These are phyloP conservation scores for Drosophila merina DNA, from an alignment of 2,888 invertebrate genomes.

Conservation along the genomic window DNA sequence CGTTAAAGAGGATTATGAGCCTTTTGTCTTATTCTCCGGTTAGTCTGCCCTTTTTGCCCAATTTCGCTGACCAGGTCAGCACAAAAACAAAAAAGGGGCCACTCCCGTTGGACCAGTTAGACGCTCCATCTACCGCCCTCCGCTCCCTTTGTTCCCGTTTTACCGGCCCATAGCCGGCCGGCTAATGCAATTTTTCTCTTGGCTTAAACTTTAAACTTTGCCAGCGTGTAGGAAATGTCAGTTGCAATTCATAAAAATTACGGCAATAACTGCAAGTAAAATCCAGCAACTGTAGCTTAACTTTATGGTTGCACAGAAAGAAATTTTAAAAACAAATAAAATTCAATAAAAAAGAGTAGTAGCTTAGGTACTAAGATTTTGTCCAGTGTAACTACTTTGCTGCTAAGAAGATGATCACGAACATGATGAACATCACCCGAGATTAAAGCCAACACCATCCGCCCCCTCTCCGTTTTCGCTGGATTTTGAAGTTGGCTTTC, in stretches of 20 bases:
- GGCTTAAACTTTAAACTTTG: conserved; percentile 77
- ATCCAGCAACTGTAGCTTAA: conserved; percentile 26
- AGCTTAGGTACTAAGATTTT: neutral
- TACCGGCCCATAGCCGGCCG: conserved; percentile 57
- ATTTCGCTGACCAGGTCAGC: conserved; percentile 46
- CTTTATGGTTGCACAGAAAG: neutral
- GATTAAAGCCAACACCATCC: conserved; percentile 60
- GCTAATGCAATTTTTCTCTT: conserved; percentile 57
- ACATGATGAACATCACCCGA: conserved; percentile 77
- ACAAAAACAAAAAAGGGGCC: conserved; percentile 18
- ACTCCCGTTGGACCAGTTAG: conserved; percentile 66
- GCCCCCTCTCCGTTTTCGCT: conserved; percentile 27
- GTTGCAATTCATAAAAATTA: conserved; percentile 81
- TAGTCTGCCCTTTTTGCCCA: conserved; percentile 37
- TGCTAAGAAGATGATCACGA: conserved; percentile 60
- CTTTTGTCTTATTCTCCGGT: conserved; percentile 7
- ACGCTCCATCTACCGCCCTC: neutral
- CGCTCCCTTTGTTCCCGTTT: conserved; percentile 23
- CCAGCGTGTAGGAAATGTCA: conserved; percentile 81
- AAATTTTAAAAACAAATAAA: neutral
- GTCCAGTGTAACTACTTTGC: neutral
- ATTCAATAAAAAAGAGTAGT: no score
- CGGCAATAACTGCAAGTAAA: conserved; percentile 65
- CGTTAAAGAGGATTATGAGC: conserved; percentile 36
- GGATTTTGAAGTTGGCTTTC: conserved; percentile 17